These are phyloP conservation scores for Psilopogon haemacephalus DNA, from an alignment of 2,113 vertebrate genomes.

Conservation along the genomic window DNA sequence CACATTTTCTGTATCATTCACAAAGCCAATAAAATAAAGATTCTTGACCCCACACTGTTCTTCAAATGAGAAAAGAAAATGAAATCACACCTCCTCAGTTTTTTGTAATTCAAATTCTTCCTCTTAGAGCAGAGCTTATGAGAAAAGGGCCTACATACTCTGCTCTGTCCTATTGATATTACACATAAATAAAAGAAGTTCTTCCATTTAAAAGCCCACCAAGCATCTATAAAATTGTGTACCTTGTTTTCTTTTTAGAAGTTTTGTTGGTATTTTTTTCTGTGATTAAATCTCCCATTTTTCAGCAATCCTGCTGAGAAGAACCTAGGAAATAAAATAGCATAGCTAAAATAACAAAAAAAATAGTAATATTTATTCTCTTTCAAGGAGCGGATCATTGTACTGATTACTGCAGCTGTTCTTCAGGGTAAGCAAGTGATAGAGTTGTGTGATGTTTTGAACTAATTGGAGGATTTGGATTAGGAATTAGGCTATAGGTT, in stretches of 20 bases:
- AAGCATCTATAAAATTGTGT: neutral
- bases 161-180: neutral
- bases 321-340: neutral
- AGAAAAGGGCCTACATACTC: neutral
- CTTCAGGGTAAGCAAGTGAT: neutral
- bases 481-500: too few relatives aligned
- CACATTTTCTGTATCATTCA: neutral
- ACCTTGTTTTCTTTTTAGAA: neutral
- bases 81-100: slow-evolving; percentile 21
- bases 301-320: neutral
- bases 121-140: neutral
- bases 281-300: neutral
- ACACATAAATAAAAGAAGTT: neutral
- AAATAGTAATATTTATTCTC: neutral
- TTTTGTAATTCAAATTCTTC: slow-evolving; percentile 29
- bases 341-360: neutral
- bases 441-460: too few relatives aligned
- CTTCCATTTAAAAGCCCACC: neutral
- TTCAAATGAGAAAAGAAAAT: slow-evolving; percentile 28
- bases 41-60: neutral
- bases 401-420: neutral
- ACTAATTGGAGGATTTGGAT: too few relatives aligned
- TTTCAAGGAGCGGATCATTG: neutral
- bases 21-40: slow-evolving; percentile 37
- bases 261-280: neutral